Conservation (phyloP, 2,797 vertebrate species). For the Gadopsis marmoratus region DNA sequence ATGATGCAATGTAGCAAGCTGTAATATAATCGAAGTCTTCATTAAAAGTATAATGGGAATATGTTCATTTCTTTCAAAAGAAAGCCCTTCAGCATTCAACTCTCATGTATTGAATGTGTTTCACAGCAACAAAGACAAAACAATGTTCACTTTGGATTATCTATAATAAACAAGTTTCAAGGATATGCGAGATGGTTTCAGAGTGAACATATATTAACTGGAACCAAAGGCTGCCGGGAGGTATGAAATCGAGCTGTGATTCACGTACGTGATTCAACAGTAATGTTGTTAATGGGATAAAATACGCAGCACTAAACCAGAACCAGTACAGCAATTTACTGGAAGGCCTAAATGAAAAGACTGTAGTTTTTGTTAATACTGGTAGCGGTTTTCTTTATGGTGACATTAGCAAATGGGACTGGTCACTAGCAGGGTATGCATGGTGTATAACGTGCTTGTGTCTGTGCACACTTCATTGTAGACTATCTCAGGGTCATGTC, state of each 20-base stretch:
- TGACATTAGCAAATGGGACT: not conserved
- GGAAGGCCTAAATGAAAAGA: not conserved
- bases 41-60: conserved; percentile 8
- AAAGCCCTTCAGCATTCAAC: conserved; percentile 7
- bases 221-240: conserved; percentile 18
- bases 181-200: not conserved
- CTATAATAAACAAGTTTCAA: not conserved
- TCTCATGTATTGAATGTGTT: not conserved
- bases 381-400: not conserved
- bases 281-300: not conserved
- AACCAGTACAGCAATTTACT: not conserved
- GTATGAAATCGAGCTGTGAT: conserved; percentile 15
- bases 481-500: conserved; percentile 45
- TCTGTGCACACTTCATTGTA: conserved; percentile 20
- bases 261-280: not conserved
- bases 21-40: conserved; percentile 3
- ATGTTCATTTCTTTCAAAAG: conserved; percentile 13
- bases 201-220: conserved; percentile 13
- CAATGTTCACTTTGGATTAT: conserved; percentile 23
- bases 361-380: not conserved
- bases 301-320: not conserved
- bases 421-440: conserved; percentile 2
- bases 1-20: not conserved
- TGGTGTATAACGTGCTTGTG: not conserved
- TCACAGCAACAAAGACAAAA: conserved; percentile 9